Base-by-base conservation (phyloP, 2,113 vertebrate genomes). In the Mustela lutreola region DNA sequence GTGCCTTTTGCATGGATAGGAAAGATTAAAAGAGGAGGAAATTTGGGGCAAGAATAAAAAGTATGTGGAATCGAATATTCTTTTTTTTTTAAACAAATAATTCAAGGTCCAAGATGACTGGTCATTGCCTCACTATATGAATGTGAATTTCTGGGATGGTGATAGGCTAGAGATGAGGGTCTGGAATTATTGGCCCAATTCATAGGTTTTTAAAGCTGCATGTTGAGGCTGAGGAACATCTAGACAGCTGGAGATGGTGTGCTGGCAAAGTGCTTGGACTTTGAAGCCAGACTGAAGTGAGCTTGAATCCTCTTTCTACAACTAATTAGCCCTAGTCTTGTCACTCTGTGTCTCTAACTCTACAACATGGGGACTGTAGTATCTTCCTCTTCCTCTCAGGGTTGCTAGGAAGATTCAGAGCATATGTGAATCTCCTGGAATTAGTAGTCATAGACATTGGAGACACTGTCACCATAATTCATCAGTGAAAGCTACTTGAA, bases 281-380 rank as follows among this genome's bases (percentile, higher is more conserved):
- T 58, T 75, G 31, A 75, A 94, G 33, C 33, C 80, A 91, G 39
- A 33, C 18, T 80, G 33, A 88, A 70, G 31, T 81, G 76, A 87
- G 42, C 80, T 91, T 91, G 53, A 87, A 45, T 79, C 45, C 5
- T 56, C 3, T 2, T 56, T 90, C n/a, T 70, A 36, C 60, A 14
- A 39, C 58, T 78, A 50, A 56, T 39, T 60, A 53, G 21, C n/a
- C 14, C 22, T 75, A 21, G 65, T 10, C 11, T 82, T 94, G 79
- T 89, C 48, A 94, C 56, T 48, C 33, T 93, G 73, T 73, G 22
- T 67, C 97, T 98, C 93, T 28, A 63, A 22, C 33, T 60, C 18
- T 80, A 65, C 18, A 75, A 80, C 50, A 73, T 48, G 58, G 15
- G 63, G 67, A 91, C 19, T 26, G 12, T 11, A 39, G 62, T 26